Evolutionary conservation across 2,797 vertebrate species (phyloP), one percentile per base, ranked within the genome.

Genomic region (Liasis olivaceus): DNA sequence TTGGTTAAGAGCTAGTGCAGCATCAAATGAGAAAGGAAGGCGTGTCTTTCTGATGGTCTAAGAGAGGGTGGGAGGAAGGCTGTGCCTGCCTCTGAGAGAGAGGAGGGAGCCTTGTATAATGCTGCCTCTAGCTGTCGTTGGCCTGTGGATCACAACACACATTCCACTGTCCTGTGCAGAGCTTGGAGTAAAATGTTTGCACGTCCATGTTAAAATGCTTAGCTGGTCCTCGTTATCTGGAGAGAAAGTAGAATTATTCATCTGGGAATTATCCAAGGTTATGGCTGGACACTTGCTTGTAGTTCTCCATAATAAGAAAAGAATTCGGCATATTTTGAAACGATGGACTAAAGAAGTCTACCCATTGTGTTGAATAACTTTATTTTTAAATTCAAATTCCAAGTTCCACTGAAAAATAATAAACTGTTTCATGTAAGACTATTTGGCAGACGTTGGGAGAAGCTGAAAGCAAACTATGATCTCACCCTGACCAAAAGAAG

Each of bases 381-480:
- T 89, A 93, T 89, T 87, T 93, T 47, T 54, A 28, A 20, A 72
- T 95, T 96, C 95, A 96, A 95, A 96, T 95, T 96, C 95, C 93
- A 96, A 95, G 86, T 86, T 86, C 93, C 94, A 64, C 89, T 96
- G 94, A 95, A 95, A 88, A 93, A 94, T 96, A 96, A 95, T 90
- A 92, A 96, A 84, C 93, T 94, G 92, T 92, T 95, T 95, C 94
- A 92, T 95, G 95, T 97, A 96, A 95, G 96, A 95, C 94, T 94
- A 95, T 96, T 96, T 89, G 95, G 92, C 93, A 96, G 92, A 97
- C 95, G 93, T 96, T 93, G 96, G 97, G 93, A 95, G 95, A 95
- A 95, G 94, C 94, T 97, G 94, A 95, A 96, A 97, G 96, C 87
- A 96, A 98, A 96, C 96, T 96, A 94, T 93, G 95, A 96, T 96